Base-by-base conservation (phyloP, 1,140 invertebrate genomes). In the Aphelinus atriplicis region DNA sequence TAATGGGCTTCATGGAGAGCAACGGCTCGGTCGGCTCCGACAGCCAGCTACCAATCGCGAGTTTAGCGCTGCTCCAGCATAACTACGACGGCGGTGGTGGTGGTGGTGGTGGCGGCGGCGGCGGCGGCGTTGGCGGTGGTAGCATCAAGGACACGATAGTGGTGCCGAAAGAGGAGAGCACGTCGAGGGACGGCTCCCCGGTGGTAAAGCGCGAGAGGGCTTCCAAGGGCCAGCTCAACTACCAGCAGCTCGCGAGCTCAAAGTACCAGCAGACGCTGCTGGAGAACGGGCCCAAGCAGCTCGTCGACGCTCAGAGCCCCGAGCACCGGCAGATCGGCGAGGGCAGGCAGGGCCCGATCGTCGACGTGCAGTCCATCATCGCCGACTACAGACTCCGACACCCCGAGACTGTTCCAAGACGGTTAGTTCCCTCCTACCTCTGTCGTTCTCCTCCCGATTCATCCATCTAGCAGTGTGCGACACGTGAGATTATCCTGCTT, bases 341-440 rank as follows among this genome's bases (percentile, higher is more conserved):
- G 84, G 92, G 93, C 0, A 88, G 93, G 43, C 93, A 95, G 80
- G 92, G 94, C 0, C 91, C 93, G 0, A 93, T 93, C 47, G 90
- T 95, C 61, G 93, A 95, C 83, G 94, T 95, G 7, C 91, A 93
- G 81, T 93, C 94, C 3, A 93, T 96, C 67, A 95, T 96, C 80
- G 94, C 93, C 1, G 94, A 95, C 84, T 94, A 95, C 81, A 90
- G 94, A 75, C 91, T 93, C 62, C 88, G 92, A 76, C 92, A 94
- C 84, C 93, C 93, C 0, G 92, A 94, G 78, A 87, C 90, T 6
- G 91, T 93, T 1, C 93, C 93, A 0, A 82, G 92, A 77, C 88
- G 93, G 82, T 87, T 77, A 77, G 53, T 71, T 26, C 26, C 26
- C 26, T 26, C 26, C 26, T 26, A 26, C 26, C 26, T 26, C 26